These are phyloP conservation scores for Spheniscus mendiculus DNA, from an alignment of 2,113 vertebrate species.

Conservation along the genomic window DNA sequence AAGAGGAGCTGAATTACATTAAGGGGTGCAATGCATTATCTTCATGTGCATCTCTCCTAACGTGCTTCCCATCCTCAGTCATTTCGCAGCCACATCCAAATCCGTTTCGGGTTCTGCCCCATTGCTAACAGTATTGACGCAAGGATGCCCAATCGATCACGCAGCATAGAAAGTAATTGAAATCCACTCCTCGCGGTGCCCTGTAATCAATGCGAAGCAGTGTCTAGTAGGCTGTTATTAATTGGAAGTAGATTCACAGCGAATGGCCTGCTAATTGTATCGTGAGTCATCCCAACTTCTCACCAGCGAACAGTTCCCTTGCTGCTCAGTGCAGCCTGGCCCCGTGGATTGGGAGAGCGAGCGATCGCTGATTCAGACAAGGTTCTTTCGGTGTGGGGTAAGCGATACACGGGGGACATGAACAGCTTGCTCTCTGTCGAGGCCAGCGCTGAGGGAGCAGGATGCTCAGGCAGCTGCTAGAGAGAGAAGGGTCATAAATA, in stretches of 20 bases:
- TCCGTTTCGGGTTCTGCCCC: not conserved
- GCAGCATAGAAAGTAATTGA: not conserved
- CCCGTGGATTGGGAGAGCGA: not conserved
- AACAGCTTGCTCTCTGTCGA: rapidly evolving
- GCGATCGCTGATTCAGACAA: rapidly evolving
- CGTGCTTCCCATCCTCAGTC: not conserved
- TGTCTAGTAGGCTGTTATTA: not conserved
- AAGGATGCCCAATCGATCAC: not conserved
- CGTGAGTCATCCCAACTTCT: not conserved
- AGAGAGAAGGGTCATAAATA: not conserved
- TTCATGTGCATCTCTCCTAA: not conserved
- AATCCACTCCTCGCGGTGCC: not conserved
- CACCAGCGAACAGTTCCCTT: not conserved
- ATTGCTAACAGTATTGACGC: not conserved
- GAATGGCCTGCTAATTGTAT: not conserved
- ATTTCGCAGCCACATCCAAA: not conserved
- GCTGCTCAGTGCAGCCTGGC: not conserved
- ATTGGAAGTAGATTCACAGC: not conserved
- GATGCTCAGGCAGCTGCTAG: not conserved
- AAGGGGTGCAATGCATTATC: not conserved
- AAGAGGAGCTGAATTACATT: not conserved
- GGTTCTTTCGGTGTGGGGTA: not conserved
- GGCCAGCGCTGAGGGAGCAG: not conserved
- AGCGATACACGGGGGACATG: rapidly evolving
- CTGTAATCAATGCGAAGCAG: not conserved